phyloP scores from a whole-genome alignment of 2,888 invertebrate genomes.

The Papilio gigon region DNA sequence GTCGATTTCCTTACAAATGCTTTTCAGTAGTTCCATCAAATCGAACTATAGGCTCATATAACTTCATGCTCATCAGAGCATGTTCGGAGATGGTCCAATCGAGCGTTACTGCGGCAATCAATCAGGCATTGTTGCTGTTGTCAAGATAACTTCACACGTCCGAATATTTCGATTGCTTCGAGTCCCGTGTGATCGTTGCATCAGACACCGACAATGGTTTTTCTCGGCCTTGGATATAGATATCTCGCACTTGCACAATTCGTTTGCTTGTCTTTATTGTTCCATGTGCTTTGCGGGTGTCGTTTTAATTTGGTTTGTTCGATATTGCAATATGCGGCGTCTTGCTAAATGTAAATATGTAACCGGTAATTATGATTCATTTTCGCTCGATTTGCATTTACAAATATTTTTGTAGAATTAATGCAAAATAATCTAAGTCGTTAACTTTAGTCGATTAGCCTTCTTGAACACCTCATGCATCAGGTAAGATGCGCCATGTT shows the following conservation, averaged over 20 bases:
- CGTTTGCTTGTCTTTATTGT: slow-evolving; percentile 27
- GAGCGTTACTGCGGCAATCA: slow-evolving; percentile 41
- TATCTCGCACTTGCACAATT: slow-evolving; percentile 30
- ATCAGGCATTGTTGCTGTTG: slow-evolving; percentile 42
- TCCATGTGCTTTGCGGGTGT: slow-evolving; percentile 11
- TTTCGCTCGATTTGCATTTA: too few relatives aligned
- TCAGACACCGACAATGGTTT: slow-evolving; percentile 35
- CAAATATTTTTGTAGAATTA: too few relatives aligned
- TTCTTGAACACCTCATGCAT: too few relatives aligned
- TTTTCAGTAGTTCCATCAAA: neutral
- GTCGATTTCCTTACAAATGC: neutral
- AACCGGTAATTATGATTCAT: neutral
- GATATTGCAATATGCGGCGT: neutral
- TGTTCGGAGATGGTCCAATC: slow-evolving; percentile 23
- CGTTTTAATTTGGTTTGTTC: slow-evolving; percentile 14
- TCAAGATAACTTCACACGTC: slow-evolving; percentile 42
- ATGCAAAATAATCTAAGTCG: too few relatives aligned
- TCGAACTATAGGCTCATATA: slow-evolving; percentile 37
- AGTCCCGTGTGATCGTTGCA: slow-evolving; percentile 42
- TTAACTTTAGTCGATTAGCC: too few relatives aligned
- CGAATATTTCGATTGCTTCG: slow-evolving; percentile 38
- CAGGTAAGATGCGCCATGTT: too few relatives aligned
- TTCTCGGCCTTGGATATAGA: slow-evolving; percentile 37
- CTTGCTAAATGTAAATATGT: neutral
- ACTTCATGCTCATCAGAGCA: slow-evolving; percentile 41